Conservation (phyloP, 2,888 invertebrate genomes). For the Serripes groenlandicus region DNA sequence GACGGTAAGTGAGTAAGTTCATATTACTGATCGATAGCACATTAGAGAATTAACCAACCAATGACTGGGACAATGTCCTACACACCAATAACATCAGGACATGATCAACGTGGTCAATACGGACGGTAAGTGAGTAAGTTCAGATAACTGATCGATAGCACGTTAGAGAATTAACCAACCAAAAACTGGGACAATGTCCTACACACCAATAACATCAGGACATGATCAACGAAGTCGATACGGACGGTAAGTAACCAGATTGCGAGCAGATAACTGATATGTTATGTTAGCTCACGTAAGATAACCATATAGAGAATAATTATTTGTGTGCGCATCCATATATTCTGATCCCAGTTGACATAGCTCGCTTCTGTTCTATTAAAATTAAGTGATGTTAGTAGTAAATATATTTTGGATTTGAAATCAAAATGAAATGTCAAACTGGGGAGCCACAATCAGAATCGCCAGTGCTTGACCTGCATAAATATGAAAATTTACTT, state of each 20-base stretch:
- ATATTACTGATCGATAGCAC: constrained; percentile 44
- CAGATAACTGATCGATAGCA: constrained; percentile 43
- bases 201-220: constrained; percentile 43
- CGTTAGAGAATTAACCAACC: constrained; percentile 39
- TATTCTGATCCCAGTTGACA: too few relatives aligned
- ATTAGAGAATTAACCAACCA: constrained; percentile 37
- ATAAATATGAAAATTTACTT: too few relatives aligned
- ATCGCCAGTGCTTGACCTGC: too few relatives aligned
- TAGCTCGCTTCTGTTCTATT: too few relatives aligned
- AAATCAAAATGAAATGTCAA: too few relatives aligned
- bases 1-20: constrained; percentile 40
- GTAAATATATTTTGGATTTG: too few relatives aligned
- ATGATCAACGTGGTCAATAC: constrained; percentile 54
- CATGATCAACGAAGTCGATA: constrained; percentile 56
- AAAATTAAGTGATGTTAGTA: too few relatives aligned
- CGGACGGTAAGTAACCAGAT: constrained; percentile 40
- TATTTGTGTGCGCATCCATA: too few relatives aligned
- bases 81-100: constrained; percentile 38
- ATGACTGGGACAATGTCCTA: constrained; percentile 49
- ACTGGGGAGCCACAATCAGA: too few relatives aligned
- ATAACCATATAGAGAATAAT: too few relatives aligned
- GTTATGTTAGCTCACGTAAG: too few relatives aligned
- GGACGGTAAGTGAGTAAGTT: constrained; percentile 38
- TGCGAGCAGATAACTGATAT: constrained; percentile 17
- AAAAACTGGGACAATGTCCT: constrained; percentile 46